phyloP scores from a whole-genome alignment of 2,888 invertebrate species.

The Xestoiulus laeticollis region DNA sequence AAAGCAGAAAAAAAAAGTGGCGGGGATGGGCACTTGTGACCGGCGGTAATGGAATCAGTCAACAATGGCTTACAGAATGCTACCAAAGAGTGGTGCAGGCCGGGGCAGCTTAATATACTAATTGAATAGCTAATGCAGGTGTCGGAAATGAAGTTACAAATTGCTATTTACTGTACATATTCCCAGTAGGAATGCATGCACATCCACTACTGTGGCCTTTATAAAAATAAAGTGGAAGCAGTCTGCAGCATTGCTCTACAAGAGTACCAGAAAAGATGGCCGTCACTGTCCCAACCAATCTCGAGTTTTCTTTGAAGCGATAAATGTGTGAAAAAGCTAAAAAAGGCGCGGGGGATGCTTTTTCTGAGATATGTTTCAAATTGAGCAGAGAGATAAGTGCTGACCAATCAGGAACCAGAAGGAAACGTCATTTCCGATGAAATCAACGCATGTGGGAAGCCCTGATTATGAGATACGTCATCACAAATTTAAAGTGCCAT shows the following conservation, averaged over 20 bases:
- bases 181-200: background rate
- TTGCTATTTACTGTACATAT: background rate
- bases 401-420: background rate
- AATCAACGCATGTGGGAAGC: background rate
- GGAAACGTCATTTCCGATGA: background rate
- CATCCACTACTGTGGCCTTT: background rate
- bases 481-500: background rate
- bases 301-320: background rate
- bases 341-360: background rate
- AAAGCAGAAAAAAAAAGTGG: background rate
- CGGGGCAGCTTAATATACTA: background rate
- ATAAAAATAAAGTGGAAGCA: background rate
- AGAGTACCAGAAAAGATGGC: background rate
- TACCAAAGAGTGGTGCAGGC: background rate
- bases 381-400: background rate
- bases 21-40: background rate
- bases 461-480: background rate
- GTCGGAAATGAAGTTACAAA: constrained; percentile 44
- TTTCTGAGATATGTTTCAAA: background rate
- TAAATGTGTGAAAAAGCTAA: background rate
- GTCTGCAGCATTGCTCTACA: background rate
- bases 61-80: background rate
- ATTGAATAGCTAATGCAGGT: constrained; percentile 40
- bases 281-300: background rate
- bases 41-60: background rate